Base-by-base conservation (phyloP, 2,888 invertebrate genomes). In the Oligia fasciuncula region DNA sequence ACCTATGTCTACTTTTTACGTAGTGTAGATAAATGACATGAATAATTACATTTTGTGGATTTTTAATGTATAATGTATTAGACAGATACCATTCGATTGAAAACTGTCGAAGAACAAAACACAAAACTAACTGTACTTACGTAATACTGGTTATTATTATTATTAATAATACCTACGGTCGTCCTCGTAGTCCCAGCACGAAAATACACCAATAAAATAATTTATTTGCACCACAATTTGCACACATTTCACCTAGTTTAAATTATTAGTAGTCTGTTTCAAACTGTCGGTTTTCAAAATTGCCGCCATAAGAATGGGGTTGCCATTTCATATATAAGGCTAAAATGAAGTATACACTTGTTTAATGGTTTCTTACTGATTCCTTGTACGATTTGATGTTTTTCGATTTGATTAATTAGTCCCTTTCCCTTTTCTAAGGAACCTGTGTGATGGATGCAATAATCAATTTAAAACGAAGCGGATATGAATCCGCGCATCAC, bases 291-390 rank as follows among this genome's bases (percentile, higher is more conserved):
- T 57, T 67, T 77, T 51, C 13, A 43, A 78, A 68, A 13, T 68
- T 62, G 13, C 70, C 65, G 76, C 46, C 23, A 14, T n/a, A 14
- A 46, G 9, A 69, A 69, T 46, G 40, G 60, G 43, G 78, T 0
- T 78, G 70, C 70, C 51, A 63, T 46, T 54, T 54, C 14, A 69
- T n/a, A n/a, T n/a, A n/a, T 70, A 19, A 35, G 49, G 5, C 13
- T 54, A 51, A 60, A 23, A 43, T 73, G 4, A 46, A 57, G 11
- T 46, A 43, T 43, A 62, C 8, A 72, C 2, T 73, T 49, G 1
- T 76, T 5, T 1, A 29, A 14, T 72, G 8, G 6, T 13, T 73
- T 73, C 40, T 9, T 51, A 13, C 40, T 73, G n/a, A 51, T 19
- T n/a, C 17, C 4, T 68, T 2, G 6, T 40, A 19, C 17, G 14